Evolutionary conservation across 1,140 invertebrate genomes (phyloP), one percentile per base, ranked within the genome.

Genomic region (Microvelia longipes): DNA sequence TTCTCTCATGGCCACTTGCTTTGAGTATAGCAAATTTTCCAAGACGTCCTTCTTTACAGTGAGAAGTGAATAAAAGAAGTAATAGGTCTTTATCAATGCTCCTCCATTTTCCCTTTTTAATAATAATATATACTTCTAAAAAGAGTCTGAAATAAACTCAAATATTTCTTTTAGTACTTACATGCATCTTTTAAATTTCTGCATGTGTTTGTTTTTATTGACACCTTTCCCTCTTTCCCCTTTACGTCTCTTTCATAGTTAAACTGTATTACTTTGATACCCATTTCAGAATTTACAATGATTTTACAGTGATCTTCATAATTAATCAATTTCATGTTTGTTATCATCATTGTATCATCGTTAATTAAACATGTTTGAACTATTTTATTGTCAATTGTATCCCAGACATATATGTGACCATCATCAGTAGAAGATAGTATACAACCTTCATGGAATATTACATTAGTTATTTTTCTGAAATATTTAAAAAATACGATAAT

Each of bases 251-350:
- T 5, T 50, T 50, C 35, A 19, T 50, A 50, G 5, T 11, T 50
- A 50, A 50, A 50, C 35, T 50, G 35, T 11, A 50, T 5, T 50
- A 50, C 19, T 50, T 50, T 50, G 19, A 50, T 50, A 19, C 35
- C 35, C 35, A 50, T 50, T 50, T 50, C 35, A 50, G 5, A 11
- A 50, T 50, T 50, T 5, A 50, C 5, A 11, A 50, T 50, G 2
- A 65, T 24, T 27, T 65, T 65, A 24, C n/a, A 65, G 63, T 65
- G 63, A 24, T 65, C 63, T 2, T 65, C 5, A 27, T 65, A 65
- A 27, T 65, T 27, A 5, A 65, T 2, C 63, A 65, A n/a, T 65
- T 65, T 65, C 63, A 65, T 65, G 24, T 65, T 65, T n/a, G 26
- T 5, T 5, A 65, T 27, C 24, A 24, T 2, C n/a, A 27, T 27